Evolutionary conservation across 1,140 invertebrate species (phyloP).

Genomic region (Pogonognathellus flavescens): DNA sequence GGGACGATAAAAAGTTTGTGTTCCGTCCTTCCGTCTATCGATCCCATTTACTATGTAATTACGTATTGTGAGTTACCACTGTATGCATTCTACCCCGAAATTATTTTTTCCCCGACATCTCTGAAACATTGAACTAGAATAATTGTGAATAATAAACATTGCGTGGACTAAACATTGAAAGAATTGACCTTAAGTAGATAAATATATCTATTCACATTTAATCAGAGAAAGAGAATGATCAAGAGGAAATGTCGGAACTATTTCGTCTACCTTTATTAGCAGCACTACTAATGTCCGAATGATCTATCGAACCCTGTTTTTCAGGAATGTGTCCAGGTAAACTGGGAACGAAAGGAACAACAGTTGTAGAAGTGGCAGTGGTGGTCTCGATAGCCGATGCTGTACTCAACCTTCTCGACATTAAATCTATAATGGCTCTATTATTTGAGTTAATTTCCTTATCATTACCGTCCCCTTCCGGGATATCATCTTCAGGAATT

Average conservation of each 20-base stretch:
- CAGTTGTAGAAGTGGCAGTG: not conserved
- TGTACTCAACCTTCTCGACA: constrained; percentile 8
- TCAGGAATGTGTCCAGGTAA: constrained; percentile 37
- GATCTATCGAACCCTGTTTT: not conserved
- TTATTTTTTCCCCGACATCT: no score
- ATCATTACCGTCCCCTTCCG: not conserved
- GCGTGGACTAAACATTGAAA: no score
- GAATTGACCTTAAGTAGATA: no score
- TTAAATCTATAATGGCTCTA: not conserved
- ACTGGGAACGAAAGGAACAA: constrained; percentile 44
- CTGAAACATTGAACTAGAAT: no score
- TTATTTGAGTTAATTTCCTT: constrained; percentile 1
- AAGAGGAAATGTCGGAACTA: not conserved
- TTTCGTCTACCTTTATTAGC: not conserved
- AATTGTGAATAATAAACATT: no score
- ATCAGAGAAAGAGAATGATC: no score
- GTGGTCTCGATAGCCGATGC: constrained; percentile 5
- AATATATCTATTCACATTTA: no score
- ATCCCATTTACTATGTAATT: no score
- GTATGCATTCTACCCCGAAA: no score
- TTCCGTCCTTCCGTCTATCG: no score
- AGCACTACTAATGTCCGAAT: not conserved
- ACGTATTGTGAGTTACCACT: no score
- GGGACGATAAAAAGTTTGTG: no score
- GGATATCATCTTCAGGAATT: constrained; percentile 7